Conservation (phyloP, 53 echinoderm and acorn worm genomes). For the Glandiceps talaboti region DNA sequence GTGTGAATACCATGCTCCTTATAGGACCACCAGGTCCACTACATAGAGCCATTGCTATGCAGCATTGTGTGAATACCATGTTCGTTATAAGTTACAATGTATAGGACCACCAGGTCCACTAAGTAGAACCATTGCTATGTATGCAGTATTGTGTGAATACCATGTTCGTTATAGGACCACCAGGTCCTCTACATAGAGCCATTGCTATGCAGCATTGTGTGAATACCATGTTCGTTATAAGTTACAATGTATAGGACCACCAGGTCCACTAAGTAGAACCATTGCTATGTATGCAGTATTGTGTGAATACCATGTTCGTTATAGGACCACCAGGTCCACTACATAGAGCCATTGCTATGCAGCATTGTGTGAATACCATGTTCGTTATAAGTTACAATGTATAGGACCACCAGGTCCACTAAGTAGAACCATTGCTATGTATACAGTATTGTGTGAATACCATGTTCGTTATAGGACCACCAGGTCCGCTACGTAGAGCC, state of each 20-base stretch:
- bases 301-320: too few relatives aligned
- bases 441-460: too few relatives aligned
- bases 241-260: too few relatives aligned
- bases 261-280: too few relatives aligned
- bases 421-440: too few relatives aligned
- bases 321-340: too few relatives aligned
- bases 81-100: too few relatives aligned
- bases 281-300: too few relatives aligned
- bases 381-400: too few relatives aligned
- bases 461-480: constrained; percentile 92
- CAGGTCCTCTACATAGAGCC: constrained; percentile 87
- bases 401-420: too few relatives aligned
- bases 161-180: constrained; percentile 84
- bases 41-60: constrained; percentile 86
- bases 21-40: constrained; percentile 97
- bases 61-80: constrained; percentile 70
- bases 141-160: constrained; percentile 80
- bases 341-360: too few relatives aligned
- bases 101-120: constrained; percentile 97
- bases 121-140: constrained; percentile 78
- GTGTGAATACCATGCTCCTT: constrained; percentile 74
- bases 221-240: constrained; percentile 64
- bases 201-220: constrained; percentile 91
- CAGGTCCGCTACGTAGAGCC: constrained; percentile 88
- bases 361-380: too few relatives aligned